Conservation (phyloP, 92 coral and sea anemone species). For the Nematostella vectensis region DNA sequence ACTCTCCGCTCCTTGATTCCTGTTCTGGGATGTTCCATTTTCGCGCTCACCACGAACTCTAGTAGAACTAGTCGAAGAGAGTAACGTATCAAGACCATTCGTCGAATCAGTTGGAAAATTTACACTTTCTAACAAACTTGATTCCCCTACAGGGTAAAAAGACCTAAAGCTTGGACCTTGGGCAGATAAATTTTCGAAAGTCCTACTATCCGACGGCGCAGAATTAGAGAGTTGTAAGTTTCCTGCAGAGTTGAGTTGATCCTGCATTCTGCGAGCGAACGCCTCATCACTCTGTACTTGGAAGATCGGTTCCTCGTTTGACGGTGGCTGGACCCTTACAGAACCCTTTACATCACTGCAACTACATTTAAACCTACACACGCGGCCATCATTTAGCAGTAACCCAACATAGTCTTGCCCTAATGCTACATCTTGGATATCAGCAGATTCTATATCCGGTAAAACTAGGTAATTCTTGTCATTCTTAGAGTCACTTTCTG, state of each 20-base stretch:
- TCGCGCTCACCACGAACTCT: neutral
- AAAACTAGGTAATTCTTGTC: constrained; percentile 48
- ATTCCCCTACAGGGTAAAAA: constrained; percentile 3
- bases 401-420: constrained; percentile 76
- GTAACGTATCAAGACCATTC: neutral
- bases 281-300: constrained; percentile 79
- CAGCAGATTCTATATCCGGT: constrained; percentile 41
- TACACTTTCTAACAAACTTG: constrained; percentile 12
- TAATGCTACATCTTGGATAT: constrained; percentile 64
- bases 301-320: constrained; percentile 47
- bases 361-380: constrained; percentile 69
- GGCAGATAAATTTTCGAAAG: neutral
- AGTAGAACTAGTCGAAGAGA: neutral
- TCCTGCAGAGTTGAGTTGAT: constrained; percentile 23
- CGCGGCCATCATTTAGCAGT: constrained; percentile 70
- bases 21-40: neutral
- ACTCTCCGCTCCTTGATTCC: neutral
- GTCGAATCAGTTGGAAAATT: constrained; percentile 5
- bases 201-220: too few relatives aligned
- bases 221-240: constrained; percentile 2
- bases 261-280: constrained; percentile 62
- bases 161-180: constrained; percentile 22
- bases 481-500: constrained; percentile 17
- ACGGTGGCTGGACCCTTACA: constrained; percentile 28
- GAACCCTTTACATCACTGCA: constrained; percentile 51